These are phyloP conservation scores for Campoletis raptor DNA, from an alignment of 2,888 invertebrate species.

Conservation along the genomic window DNA sequence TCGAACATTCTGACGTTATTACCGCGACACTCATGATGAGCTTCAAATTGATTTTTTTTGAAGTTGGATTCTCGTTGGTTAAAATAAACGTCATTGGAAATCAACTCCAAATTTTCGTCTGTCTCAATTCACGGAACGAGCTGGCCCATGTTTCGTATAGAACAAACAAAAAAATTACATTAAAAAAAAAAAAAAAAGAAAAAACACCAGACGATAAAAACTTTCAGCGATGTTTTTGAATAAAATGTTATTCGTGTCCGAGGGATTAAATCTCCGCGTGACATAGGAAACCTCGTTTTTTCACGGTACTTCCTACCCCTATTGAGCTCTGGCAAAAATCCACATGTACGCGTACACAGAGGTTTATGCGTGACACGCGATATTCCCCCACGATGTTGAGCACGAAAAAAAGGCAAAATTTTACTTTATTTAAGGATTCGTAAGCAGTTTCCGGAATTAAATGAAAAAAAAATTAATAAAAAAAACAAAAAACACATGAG, in stretches of 20 bases:
- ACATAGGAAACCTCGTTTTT: slow-evolving; percentile 51
- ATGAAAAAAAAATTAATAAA: no score
- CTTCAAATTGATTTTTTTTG: background rate
- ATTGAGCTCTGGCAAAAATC: slow-evolving; percentile 8
- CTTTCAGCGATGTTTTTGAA: slow-evolving; percentile 48
- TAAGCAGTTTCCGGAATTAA: background rate
- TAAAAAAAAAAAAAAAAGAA: slow-evolving; percentile 1
- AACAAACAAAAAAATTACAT: slow-evolving; percentile 1
- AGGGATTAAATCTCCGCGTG: slow-evolving; percentile 40
- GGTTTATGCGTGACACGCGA: slow-evolving; percentile 13
- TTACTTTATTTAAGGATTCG: background rate
- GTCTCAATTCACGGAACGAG: background rate
- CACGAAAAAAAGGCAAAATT: background rate
- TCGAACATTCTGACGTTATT: background rate
- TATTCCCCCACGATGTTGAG: background rate
- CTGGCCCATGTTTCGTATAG: background rate
- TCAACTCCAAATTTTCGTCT: background rate
- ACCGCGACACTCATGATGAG: background rate
- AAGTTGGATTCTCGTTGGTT: background rate
- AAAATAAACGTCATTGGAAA: background rate
- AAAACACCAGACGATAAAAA: slow-evolving; percentile 31
- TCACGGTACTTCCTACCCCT: slow-evolving; percentile 20
- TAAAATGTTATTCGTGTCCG: slow-evolving; percentile 67
- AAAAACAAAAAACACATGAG: background rate
- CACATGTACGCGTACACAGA: background rate